Percentiles rank a stretch among this genome's conserved stretches.
Evolutionary conservation across 2,888 invertebrate genomes (phyloP).

Genomic region (Matsumyia berberina): DNA sequence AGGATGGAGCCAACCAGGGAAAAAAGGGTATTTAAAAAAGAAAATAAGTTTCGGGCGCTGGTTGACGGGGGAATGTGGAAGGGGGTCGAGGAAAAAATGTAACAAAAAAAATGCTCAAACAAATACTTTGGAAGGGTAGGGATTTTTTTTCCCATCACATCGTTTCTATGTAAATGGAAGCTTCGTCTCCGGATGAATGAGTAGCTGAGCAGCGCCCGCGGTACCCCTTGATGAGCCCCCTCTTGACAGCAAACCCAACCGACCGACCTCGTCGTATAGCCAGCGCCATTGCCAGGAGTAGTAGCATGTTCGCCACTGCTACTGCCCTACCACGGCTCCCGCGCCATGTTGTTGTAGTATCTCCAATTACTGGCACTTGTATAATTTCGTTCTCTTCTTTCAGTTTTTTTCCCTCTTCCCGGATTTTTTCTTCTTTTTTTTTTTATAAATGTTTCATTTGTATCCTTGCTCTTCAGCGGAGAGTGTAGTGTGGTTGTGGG

Average conservation of each 20-base stretch:
- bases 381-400: conserved; percentile 76
- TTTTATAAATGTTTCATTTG: conserved; percentile 75
- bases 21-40: conserved; percentile 76
- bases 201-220: conserved; percentile 70
- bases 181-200: conserved; percentile 73
- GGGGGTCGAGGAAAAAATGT: too few species aligned
- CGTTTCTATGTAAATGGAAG: conserved; percentile 75
- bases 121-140: conserved; percentile 55
- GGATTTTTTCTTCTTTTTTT: neutral
- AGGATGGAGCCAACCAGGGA: conserved; percentile 25
- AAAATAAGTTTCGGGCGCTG: conserved; percentile 58
- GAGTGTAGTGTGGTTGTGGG: conserved; percentile 28
- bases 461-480: conserved; percentile 71
- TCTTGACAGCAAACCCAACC: conserved; percentile 44
- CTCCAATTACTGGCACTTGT: conserved; percentile 77
- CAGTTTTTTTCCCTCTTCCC: conserved; percentile 38
- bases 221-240: conserved; percentile 71
- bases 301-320: conserved; percentile 37
- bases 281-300: conserved; percentile 38
- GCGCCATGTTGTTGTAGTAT: conserved; percentile 74
- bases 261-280: conserved; percentile 57
- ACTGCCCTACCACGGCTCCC: conserved; percentile 1
- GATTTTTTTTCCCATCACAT: conserved; percentile 68
- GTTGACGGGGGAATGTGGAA: conserved; percentile 4
- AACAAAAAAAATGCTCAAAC: conserved; percentile 40